Evolutionary conservation across 2,113 vertebrate species (phyloP), one percentile per base, ranked within the genome.

Genomic region (Caloenas nicobarica): DNA sequence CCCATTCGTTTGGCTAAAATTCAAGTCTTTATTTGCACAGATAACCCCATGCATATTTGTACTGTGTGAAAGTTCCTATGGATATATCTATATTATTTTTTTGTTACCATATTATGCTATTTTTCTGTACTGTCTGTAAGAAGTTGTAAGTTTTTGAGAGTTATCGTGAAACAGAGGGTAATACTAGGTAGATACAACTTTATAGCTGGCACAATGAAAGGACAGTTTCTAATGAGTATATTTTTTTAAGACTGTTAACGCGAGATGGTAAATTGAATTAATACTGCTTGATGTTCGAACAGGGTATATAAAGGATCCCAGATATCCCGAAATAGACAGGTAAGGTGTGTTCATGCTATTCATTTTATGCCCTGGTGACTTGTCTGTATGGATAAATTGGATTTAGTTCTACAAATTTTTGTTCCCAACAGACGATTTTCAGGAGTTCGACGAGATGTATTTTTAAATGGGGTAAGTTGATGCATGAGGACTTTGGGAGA

Each of bases 301-400:
- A 99, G 99, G 99, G 94, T 99, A 99, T 98, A 98, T 99, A 98
- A 99, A 99, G 98, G 99, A 99, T 96, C 99, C 99, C 80, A 98
- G 99, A 77, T 99, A 98, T 97, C 99, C 99, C 8, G 99, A 99
- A 94, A 98, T 99, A 95, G 99, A 99, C 98, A 99, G 99, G 99
- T 99, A 98, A 98, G 98, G 88, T 95, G 90, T 97, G 84, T 96
- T 96, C 97, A 88, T 96, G 91, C 96, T 96, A 60, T 4, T 96
- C n/a, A 95, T 95, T 97, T 97, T 97, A 90, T 96, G 93, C 92
- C 97, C 95, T 95, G 81, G 48, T 97, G 95, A 79, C 76, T 91
- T 95, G 94, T 87, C 85, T 81, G 8, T 85, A 82, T 93, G 90
- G 96, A 97, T 97, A 97, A 88, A 76, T 97, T 97, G 95, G 89